Evolutionary conservation across 23 tunicate genomes (phyloP).

Genomic region (Ciona savignyi): DNA sequence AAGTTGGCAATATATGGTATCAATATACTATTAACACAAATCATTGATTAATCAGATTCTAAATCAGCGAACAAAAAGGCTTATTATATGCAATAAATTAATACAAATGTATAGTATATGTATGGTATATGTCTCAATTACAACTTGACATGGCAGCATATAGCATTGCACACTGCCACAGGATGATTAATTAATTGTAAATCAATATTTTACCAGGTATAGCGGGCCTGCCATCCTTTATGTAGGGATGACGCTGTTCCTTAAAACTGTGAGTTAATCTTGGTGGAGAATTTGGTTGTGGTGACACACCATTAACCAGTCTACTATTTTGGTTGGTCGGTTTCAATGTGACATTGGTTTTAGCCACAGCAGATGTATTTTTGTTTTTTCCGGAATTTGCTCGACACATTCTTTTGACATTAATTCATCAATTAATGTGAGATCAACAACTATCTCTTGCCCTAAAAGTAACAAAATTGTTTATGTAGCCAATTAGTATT

Average conservation of each 20-base stretch:
- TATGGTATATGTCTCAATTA: too few species aligned
- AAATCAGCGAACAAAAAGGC: too few species aligned
- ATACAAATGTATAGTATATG: too few species aligned
- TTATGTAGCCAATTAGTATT: too few species aligned
- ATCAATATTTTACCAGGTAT: constrained; percentile 40
- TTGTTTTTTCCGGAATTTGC: neutral
- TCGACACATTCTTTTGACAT: neutral
- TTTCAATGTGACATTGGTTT: neutral
- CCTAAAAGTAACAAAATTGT: too few species aligned
- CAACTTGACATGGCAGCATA: too few species aligned
- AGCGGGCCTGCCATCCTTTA: constrained; percentile 41
- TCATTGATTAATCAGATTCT: too few species aligned
- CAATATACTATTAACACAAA: too few species aligned
- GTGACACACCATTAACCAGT: neutral
- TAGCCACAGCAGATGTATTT: neutral
- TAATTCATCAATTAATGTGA: constrained; percentile 50
- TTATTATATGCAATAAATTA: too few species aligned
- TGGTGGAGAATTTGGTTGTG: constrained; percentile 45
- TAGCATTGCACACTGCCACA: too few species aligned
- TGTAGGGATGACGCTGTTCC: constrained; percentile 33
- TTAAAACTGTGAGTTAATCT: constrained; percentile 38
- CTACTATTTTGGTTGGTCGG: neutral
- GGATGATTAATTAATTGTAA: constrained; percentile 43
- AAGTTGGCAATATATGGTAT: too few species aligned
- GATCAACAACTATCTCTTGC: constrained; percentile 50